phyloP scores from a whole-genome alignment of 2,888 invertebrate genomes.

The Tiphia femorata region DNA sequence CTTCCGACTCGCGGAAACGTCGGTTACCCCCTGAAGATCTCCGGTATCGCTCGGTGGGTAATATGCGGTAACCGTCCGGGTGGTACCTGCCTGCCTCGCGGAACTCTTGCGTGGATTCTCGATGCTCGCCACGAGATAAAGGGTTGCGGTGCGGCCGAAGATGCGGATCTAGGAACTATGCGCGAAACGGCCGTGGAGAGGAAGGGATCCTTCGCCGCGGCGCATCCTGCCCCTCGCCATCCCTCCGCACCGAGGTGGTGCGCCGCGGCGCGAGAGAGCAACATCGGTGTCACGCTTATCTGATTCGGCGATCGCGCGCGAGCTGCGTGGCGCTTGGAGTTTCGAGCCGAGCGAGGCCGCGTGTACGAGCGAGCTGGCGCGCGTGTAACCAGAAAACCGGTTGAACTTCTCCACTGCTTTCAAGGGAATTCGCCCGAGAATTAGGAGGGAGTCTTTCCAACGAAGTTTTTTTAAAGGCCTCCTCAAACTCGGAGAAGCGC shows the following conservation, averaged over 20 bases:
- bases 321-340: slow-evolving; percentile 36
- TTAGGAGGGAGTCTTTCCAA: too few species aligned
- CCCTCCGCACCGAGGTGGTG: too few species aligned
- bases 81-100: slow-evolving; percentile 31
- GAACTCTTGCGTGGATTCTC: slow-evolving; percentile 30
- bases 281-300: slow-evolving; percentile 45
- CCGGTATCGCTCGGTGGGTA: not conserved
- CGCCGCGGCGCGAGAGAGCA: slow-evolving; percentile 24
- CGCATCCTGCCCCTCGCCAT: too few species aligned
- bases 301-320: slow-evolving; percentile 38
- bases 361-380: too few species aligned
- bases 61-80: slow-evolving; percentile 9
- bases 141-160: slow-evolving; percentile 26
- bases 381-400: slow-evolving; percentile 34
- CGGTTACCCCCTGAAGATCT: too few species aligned
- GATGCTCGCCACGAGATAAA: slow-evolving; percentile 37
- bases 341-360: slow-evolving; percentile 7
- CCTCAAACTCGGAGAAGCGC: too few species aligned
- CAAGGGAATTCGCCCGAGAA: not conserved
- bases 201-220: too few species aligned
- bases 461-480: too few species aligned
- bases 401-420: slow-evolving; percentile 18
- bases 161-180: slow-evolving; percentile 47
- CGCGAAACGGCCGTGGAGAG: slow-evolving; percentile 34
- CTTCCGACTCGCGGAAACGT: not conserved